Evolutionary conservation across 2,888 invertebrate genomes (phyloP).

Genomic region (Dioctria linearis): DNA sequence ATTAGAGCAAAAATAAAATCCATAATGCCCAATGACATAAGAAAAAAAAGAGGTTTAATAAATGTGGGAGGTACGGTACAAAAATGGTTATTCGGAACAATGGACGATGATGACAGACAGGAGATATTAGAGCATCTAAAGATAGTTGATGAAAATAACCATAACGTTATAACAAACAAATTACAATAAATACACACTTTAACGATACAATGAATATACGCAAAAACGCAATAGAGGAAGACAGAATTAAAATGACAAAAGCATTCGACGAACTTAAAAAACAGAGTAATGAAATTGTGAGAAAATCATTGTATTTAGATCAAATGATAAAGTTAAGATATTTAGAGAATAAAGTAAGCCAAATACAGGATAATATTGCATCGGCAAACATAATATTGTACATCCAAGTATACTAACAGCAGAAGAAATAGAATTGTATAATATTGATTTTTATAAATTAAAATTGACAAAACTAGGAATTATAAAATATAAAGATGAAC

Average conservation of each 20-base stretch:
- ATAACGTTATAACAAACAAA: constrained; percentile 56
- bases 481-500: constrained; percentile 23
- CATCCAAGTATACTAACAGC: constrained; percentile 41
- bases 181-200: constrained; percentile 55
- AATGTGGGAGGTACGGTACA: constrained; percentile 54
- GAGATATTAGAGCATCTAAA: constrained; percentile 52
- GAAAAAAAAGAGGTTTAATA: constrained; percentile 54
- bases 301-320: constrained; percentile 41
- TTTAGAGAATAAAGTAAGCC: constrained; percentile 27
- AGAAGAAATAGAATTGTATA: constrained; percentile 32
- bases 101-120: constrained; percentile 53
- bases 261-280: constrained; percentile 31
- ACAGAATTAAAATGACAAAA: constrained; percentile 52
- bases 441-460: constrained; percentile 48
- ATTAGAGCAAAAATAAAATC: constrained; percentile 55
- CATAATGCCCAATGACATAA: constrained; percentile 46
- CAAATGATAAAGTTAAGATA: constrained; percentile 52
- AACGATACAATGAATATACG: constrained; percentile 54
- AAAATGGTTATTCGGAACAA: constrained; percentile 55
- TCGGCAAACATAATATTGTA: constrained; percentile 45
- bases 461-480: constrained; percentile 49
- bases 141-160: constrained; percentile 54
- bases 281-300: constrained; percentile 16
- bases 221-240: constrained; percentile 27
- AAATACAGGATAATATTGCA: constrained; percentile 45